Conservation (phyloP, 1,140 invertebrate genomes). For the Euwallacea fornicatus region DNA sequence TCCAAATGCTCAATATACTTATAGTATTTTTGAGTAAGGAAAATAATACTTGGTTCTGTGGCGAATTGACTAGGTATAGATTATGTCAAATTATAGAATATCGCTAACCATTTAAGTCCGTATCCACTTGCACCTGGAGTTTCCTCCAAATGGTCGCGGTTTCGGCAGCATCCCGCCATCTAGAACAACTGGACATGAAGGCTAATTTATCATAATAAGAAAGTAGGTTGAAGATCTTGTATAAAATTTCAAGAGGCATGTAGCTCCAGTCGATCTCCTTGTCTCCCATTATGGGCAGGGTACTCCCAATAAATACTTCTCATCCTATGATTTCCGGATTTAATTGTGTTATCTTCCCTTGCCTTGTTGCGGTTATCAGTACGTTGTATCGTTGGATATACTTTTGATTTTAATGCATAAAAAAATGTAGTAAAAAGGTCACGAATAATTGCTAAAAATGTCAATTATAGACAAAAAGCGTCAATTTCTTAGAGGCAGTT, state of each 20-base stretch:
- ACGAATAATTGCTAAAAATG: too few relatives aligned
- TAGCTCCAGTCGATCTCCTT: conserved; percentile 27
- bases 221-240: conserved; percentile 38
- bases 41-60: conserved; percentile 40
- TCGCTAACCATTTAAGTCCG: conserved; percentile 37
- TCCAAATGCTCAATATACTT: conserved; percentile 36
- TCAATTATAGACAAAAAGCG: too few relatives aligned
- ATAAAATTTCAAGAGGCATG: conserved; percentile 36
- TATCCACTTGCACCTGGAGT: conserved; percentile 39
- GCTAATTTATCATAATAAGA: conserved; percentile 39
- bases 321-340: conserved; percentile 1
- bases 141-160: conserved; percentile 38
- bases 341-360: too few relatives aligned
- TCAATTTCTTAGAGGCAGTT: too few relatives aligned
- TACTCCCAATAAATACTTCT: background rate
- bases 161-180: conserved; percentile 39
- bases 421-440: too few relatives aligned
- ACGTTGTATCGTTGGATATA: too few relatives aligned
- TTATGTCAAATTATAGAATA: background rate
- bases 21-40: conserved; percentile 36
- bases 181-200: conserved; percentile 37
- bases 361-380: too few relatives aligned
- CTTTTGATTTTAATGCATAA: too few relatives aligned
- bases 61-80: conserved; percentile 1
- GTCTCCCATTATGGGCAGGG: background rate